Evolutionary conservation across 1,140 invertebrate genomes (phyloP).

Genomic region (Trichogramma pretiosum): DNA sequence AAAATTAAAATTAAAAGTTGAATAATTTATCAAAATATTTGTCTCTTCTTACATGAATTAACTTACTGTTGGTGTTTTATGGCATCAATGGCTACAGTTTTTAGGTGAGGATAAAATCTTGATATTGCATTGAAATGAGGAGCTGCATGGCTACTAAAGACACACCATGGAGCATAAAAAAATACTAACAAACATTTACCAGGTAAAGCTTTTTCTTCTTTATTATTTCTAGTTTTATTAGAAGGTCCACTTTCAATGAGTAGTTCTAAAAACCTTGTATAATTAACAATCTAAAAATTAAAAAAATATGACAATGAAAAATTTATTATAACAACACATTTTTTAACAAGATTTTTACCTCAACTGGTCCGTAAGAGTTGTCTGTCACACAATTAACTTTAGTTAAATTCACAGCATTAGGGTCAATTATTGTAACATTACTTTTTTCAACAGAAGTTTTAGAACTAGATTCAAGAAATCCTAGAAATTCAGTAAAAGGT

Average conservation of each 20-base stretch:
- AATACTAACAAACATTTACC: constrained; percentile 73
- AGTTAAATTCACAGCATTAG: constrained; percentile 22
- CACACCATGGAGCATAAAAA: constrained; percentile 84
- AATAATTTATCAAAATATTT: constrained; percentile 3
- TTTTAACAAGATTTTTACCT: constrained; percentile 26
- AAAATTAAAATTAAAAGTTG: background rate
- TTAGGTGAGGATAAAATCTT: constrained; percentile 74
- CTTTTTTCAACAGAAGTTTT: constrained; percentile 6
- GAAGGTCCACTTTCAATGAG: constrained; percentile 47
- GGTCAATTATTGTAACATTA: constrained; percentile 18
- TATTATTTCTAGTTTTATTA: constrained; percentile 35
- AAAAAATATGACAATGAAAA: background rate
- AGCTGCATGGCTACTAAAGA: constrained; percentile 81
- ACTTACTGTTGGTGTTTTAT: constrained; percentile 66
- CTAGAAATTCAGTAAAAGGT: background rate
- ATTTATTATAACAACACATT: constrained; percentile 1
- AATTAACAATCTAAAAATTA: constrained; percentile 46
- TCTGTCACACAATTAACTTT: constrained; percentile 36
- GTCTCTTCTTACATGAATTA: too few relatives aligned
- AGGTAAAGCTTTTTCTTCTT: constrained; percentile 41
- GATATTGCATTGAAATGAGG: constrained; percentile 84
- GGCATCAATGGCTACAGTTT: constrained; percentile 84
- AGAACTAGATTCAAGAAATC: background rate
- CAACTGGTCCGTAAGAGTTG: constrained; percentile 34
- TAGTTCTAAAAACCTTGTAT: constrained; percentile 47